Evolutionary conservation across 1,140 invertebrate genomes (phyloP).

Genomic region (Drosophila orena): DNA sequence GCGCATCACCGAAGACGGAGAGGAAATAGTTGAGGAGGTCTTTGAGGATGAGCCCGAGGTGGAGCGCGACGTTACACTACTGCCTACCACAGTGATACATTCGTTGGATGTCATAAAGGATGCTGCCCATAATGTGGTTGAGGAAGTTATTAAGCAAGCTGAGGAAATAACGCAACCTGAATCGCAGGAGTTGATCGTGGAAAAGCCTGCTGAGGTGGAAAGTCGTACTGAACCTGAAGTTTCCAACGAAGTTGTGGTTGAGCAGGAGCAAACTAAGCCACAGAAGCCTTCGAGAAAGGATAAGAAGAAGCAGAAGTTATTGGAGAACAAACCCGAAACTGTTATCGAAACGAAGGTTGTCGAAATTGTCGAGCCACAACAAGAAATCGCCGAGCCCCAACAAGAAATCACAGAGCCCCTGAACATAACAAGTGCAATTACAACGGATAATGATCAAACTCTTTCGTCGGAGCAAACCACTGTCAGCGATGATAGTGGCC

Average conservation of each 20-base stretch:
- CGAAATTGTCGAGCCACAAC: conserved; percentile 55
- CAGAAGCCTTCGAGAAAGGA: conserved; percentile 65
- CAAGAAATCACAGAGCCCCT: conserved; percentile 82
- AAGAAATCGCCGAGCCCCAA: conserved; percentile 80
- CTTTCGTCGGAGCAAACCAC: conserved; percentile 44
- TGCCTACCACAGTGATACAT: conserved; percentile 65
- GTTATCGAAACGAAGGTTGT: conserved; percentile 54
- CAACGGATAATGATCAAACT: conserved; percentile 48
- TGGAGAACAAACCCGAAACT: conserved; percentile 34
- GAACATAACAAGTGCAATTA: conserved; percentile 80
- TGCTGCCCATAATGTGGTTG: conserved; percentile 49
- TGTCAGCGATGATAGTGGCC: conserved; percentile 57
- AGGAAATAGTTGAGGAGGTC: conserved; percentile 73
- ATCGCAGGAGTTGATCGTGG: background rate
- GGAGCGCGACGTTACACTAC: conserved; percentile 60
- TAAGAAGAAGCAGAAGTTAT: conserved; percentile 58
- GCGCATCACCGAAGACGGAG: conserved; percentile 71
- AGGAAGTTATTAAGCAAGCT: conserved; percentile 52
- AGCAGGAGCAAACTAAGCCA: conserved; percentile 40
- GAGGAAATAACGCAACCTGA: conserved; percentile 39
- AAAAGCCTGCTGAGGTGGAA: conserved; percentile 9
- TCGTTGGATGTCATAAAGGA: conserved; percentile 33
- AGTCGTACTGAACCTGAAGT: conserved; percentile 8
- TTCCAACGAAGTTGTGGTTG: background rate
- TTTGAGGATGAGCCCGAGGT: conserved; percentile 73